phyloP scores from a whole-genome alignment of 1,140 invertebrate species.

The Pygmarrhopalites habei region DNA sequence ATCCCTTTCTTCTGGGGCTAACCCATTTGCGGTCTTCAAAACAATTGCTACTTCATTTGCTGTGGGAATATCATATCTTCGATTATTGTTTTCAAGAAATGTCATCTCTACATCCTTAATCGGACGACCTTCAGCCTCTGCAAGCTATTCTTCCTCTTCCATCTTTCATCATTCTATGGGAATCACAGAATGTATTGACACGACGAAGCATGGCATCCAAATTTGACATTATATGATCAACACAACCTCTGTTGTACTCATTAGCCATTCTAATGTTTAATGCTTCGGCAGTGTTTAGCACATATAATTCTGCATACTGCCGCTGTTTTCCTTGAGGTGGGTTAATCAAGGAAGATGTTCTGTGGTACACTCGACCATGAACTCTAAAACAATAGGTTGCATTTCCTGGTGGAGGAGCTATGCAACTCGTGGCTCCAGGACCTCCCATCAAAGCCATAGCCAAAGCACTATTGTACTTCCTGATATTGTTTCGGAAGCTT shows the following conservation, averaged over 20 bases:
- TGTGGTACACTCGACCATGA: constrained; percentile 42
- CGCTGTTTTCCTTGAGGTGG: no score
- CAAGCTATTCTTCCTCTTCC: not conserved
- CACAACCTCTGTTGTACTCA: not conserved
- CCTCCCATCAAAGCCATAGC: constrained; percentile 41
- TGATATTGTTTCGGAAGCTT: constrained; percentile 40
- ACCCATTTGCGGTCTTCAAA: constrained; percentile 8
- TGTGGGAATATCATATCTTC: constrained; percentile 18
- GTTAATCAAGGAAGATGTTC: constrained; percentile 17
- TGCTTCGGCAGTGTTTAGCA: constrained; percentile 14
- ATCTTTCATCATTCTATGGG: constrained; percentile 26
- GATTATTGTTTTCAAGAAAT: constrained; percentile 20
- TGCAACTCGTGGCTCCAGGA: no score
- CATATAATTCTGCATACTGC: constrained; percentile 27
- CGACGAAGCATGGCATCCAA: not conserved
- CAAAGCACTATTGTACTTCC: constrained; percentile 40
- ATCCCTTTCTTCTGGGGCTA: constrained; percentile 26
- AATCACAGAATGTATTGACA: constrained; percentile 17
- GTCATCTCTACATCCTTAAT: constrained; percentile 8
- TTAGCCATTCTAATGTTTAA: constrained; percentile 7
- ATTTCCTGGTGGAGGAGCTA: not conserved
- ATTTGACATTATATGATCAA: constrained; percentile 2
- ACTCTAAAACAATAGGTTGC: constrained; percentile 40
- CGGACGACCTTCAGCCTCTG: constrained; percentile 22
- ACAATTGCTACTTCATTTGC: constrained; percentile 31